These are phyloP conservation scores for Corythoichthys intestinalis DNA, from an alignment of 2,113 vertebrate genomes.

Conservation along the genomic window DNA sequence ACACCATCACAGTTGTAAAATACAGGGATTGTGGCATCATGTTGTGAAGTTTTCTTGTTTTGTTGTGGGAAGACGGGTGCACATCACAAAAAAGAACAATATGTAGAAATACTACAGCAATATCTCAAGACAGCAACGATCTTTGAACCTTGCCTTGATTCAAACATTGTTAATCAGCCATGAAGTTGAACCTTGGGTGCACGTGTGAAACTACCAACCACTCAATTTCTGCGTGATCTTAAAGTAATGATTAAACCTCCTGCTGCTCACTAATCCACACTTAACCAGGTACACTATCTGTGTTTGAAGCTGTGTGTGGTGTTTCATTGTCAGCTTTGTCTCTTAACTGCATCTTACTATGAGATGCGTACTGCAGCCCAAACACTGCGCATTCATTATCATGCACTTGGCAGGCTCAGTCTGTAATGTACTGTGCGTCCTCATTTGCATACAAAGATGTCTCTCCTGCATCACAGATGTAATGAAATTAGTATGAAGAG, in stretches of 20 bases:
- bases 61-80: too few relatives aligned
- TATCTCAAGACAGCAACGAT: too few relatives aligned
- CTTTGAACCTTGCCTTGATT: too few relatives aligned
- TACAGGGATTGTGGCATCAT: too few relatives aligned
- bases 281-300: neutral
- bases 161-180: too few relatives aligned
- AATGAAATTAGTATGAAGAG: slow-evolving; percentile 64
- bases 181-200: too few relatives aligned
- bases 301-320: neutral
- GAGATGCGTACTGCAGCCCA: slow-evolving; percentile 38
- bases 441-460: slow-evolving; percentile 68
- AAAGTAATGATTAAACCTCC: neutral
- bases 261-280: neutral
- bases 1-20: too few relatives aligned
- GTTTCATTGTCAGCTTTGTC: slow-evolving; percentile 17
- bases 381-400: slow-evolving; percentile 46
- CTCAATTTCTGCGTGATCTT: neutral
- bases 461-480: slow-evolving; percentile 53
- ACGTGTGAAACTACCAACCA: too few relatives aligned
- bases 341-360: slow-evolving; percentile 28
- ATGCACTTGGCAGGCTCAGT: slow-evolving; percentile 50
- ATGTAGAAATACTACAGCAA: too few relatives aligned
- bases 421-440: slow-evolving; percentile 46
- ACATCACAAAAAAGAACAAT: too few relatives aligned
- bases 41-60: too few relatives aligned